Conservation (phyloP, 2,797 vertebrate genomes). For the Setipinna tenuifilis region DNA sequence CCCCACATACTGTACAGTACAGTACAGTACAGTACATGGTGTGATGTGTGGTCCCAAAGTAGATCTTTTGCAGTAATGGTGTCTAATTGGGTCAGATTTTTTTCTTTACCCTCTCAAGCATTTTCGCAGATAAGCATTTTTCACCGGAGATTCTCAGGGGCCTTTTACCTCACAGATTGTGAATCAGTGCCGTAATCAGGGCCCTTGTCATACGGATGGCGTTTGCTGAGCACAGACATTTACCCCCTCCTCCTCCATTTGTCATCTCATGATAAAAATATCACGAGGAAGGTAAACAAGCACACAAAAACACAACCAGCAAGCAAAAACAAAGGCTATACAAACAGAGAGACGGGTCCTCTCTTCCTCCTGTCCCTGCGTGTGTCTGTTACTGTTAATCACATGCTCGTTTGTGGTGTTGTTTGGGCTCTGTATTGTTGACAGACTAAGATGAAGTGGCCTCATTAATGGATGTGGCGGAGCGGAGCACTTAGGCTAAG, state of each 20-base stretch:
- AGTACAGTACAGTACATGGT: not conserved
- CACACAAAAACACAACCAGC: not conserved
- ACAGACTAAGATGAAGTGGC: constrained; percentile 26
- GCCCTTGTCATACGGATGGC: not conserved
- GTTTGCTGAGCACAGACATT: not conserved
- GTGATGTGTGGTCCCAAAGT: not conserved
- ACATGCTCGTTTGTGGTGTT: not conserved
- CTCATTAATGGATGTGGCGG: constrained; percentile 25
- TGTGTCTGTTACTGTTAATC: not conserved
- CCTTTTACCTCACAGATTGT: not conserved
- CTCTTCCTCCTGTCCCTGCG: not conserved
- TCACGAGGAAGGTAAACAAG: not conserved
- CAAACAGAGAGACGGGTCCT: not conserved
- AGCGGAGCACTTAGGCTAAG: constrained; percentile 15
- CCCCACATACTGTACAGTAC: not conserved
- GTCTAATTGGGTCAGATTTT: not conserved
- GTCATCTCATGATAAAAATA: not conserved
- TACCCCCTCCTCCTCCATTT: not conserved
- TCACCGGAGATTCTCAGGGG: not conserved
- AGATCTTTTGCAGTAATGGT: not conserved
- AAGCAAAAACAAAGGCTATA: not conserved
- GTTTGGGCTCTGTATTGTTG: not conserved
- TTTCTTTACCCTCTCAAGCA: not conserved
- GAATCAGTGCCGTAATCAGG: not conserved
- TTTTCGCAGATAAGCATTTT: constrained; percentile 14